These are phyloP conservation scores for Schizopygopsis pylzovi DNA, from an alignment of 2,797 vertebrate species.

Conservation along the genomic window DNA sequence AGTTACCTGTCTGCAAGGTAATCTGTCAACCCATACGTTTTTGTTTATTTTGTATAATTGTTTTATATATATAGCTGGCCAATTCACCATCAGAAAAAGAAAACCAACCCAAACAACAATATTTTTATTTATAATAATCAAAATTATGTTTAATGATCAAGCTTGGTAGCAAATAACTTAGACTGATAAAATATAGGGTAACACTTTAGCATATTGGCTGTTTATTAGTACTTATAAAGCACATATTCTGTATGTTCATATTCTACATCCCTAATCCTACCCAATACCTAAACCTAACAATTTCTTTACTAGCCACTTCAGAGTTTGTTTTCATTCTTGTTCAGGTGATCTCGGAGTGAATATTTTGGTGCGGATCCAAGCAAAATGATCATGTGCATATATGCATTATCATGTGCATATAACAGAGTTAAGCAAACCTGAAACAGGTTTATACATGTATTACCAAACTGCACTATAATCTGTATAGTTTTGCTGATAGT, in stretches of 20 bases:
- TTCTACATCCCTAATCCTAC: neutral
- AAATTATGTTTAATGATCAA: neutral
- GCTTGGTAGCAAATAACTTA: neutral
- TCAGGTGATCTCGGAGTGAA: neutral
- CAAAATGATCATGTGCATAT: neutral
- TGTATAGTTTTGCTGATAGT: too few relatives aligned
- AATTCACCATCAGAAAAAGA: neutral
- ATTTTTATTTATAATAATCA: neutral
- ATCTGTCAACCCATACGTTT: too few relatives aligned
- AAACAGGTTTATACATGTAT: neutral
- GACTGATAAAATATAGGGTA: neutral
- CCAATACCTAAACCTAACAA: neutral
- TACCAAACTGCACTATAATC: neutral
- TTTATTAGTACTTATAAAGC: neutral
- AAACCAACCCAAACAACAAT: neutral
- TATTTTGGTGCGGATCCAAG: neutral
- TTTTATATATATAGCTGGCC: neutral
- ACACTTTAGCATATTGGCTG: neutral
- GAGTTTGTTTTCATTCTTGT: neutral
- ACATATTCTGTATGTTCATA: neutral
- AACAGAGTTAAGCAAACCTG: too few relatives aligned
- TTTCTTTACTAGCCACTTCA: neutral
- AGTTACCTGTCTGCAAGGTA: too few relatives aligned
- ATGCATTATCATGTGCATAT: neutral
- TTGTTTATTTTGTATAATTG: too few relatives aligned